Evolutionary conservation across 1,140 invertebrate species (phyloP).

Genomic region (Bradysia coprophila): DNA sequence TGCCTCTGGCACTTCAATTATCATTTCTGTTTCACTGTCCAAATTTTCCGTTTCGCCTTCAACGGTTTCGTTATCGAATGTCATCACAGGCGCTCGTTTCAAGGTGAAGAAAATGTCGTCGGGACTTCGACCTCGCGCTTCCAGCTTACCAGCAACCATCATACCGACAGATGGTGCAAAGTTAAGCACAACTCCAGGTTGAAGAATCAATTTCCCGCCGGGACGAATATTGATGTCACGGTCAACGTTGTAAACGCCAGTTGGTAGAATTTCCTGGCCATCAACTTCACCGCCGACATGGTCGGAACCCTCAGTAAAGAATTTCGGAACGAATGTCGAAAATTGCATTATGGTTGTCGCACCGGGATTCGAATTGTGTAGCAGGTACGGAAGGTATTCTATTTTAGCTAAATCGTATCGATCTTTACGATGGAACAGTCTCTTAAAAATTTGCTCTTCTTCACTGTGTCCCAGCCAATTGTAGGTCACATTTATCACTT

Average conservation of each 20-base stretch:
- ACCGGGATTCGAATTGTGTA: conserved; percentile 67
- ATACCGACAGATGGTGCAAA: conserved; percentile 87
- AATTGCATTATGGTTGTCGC: conserved; percentile 53
- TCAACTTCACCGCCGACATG: conserved; percentile 77
- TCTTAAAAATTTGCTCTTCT: conserved; percentile 57
- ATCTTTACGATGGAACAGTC: conserved; percentile 79
- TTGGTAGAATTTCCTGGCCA: conserved; percentile 54
- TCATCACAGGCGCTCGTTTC: conserved; percentile 47
- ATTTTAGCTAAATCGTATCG: conserved; percentile 82
- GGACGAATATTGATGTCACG: conserved; percentile 83
- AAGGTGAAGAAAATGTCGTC: conserved; percentile 60
- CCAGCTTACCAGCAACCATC: conserved; percentile 84
- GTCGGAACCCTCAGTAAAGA: conserved; percentile 42
- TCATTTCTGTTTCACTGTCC: conserved; percentile 28
- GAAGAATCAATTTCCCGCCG: conserved; percentile 66
- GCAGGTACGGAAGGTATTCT: conserved; percentile 63
- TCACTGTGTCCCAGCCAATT: conserved; percentile 81
- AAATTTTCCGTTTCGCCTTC: conserved; percentile 24
- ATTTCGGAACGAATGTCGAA: conserved; percentile 56
- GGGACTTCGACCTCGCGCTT: conserved; percentile 56
- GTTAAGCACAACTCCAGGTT: conserved; percentile 69
- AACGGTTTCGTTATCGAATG: conserved; percentile 38
- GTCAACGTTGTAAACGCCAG: conserved; percentile 68
- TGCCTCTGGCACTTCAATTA: conserved; percentile 30
- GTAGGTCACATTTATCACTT: conserved; percentile 78